phyloP scores from a whole-genome alignment of 1,140 invertebrate genomes.

The Helicoverpa armigera region DNA sequence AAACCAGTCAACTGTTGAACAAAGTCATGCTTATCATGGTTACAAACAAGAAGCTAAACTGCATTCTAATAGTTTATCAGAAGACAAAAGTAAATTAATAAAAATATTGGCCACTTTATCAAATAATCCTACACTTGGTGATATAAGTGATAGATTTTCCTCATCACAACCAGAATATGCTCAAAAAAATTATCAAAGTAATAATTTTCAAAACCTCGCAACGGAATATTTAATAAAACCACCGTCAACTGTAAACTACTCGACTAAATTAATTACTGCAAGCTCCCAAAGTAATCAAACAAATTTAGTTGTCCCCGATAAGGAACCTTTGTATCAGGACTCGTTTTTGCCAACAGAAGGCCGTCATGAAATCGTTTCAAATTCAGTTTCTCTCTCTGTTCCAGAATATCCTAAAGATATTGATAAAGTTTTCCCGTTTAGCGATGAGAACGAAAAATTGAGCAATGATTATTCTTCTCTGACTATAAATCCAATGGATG shows the following conservation, averaged over 20 bases:
- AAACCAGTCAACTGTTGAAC: neutral
- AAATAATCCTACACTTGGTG: neutral
- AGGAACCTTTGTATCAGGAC: neutral
- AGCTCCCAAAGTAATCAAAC: slow-evolving; percentile 9
- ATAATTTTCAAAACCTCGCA: too few species aligned
- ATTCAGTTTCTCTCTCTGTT: neutral
- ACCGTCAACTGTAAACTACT: neutral
- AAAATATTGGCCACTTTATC: neutral
- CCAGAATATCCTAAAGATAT: neutral
- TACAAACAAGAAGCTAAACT: neutral
- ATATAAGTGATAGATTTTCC: neutral
- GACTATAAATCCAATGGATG: too few species aligned
- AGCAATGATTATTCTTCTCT: too few species aligned
- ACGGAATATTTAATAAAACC: too few species aligned
- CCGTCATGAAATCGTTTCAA: neutral
- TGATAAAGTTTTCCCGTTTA: too few species aligned
- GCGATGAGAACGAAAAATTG: too few species aligned
- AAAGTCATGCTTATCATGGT: slow-evolving; percentile 3
- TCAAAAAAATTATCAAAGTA: too few species aligned
- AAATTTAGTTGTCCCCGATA: neutral
- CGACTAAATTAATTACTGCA: neutral
- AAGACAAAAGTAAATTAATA: neutral
- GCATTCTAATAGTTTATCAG: neutral
- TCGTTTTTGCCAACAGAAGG: neutral
- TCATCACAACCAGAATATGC: neutral